phyloP scores from a whole-genome alignment of 1,140 invertebrate species.

The Physella acuta region DNA sequence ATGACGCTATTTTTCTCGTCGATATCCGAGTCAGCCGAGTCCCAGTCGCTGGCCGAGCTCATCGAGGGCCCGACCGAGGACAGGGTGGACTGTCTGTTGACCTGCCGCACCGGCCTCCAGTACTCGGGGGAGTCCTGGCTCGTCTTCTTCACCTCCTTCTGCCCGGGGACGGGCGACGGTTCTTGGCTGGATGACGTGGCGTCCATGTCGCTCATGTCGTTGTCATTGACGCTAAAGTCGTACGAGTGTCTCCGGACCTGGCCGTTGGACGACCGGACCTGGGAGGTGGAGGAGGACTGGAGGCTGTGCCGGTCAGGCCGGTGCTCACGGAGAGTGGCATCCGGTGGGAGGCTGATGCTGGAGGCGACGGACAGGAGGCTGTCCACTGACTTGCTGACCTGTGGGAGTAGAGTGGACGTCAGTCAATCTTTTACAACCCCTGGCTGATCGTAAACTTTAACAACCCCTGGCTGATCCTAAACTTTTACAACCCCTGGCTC shows the following conservation, averaged over 20 bases:
- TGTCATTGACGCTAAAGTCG: not conserved
- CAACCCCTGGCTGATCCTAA: too few species aligned
- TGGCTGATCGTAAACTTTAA: too few species aligned
- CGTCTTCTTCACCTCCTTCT: not conserved
- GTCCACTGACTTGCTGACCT: constrained; percentile 24
- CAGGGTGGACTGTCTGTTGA: not conserved
- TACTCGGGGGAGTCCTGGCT: not conserved
- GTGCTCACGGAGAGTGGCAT: not conserved
- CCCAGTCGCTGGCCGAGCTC: not conserved
- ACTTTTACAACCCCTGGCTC: too few species aligned
- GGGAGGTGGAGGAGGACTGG: not conserved
- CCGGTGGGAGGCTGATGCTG: constrained; percentile 11
- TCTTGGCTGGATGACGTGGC: constrained; percentile 19
- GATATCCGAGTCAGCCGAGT: constrained; percentile 18
- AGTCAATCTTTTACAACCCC: too few species aligned
- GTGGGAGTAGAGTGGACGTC: too few species aligned
- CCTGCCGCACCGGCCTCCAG: not conserved
- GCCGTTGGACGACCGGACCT: not conserved
- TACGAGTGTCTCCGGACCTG: constrained; percentile 17
- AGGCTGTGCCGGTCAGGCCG: constrained; percentile 11
- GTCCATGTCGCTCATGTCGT: not conserved
- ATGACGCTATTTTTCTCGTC: constrained; percentile 13
- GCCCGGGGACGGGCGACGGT: constrained; percentile 1
- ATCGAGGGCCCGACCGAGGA: not conserved
- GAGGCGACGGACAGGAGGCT: constrained; percentile 16